These are phyloP conservation scores for Amyelois transitella DNA, from an alignment of 1,140 invertebrate genomes.

Conservation along the genomic window DNA sequence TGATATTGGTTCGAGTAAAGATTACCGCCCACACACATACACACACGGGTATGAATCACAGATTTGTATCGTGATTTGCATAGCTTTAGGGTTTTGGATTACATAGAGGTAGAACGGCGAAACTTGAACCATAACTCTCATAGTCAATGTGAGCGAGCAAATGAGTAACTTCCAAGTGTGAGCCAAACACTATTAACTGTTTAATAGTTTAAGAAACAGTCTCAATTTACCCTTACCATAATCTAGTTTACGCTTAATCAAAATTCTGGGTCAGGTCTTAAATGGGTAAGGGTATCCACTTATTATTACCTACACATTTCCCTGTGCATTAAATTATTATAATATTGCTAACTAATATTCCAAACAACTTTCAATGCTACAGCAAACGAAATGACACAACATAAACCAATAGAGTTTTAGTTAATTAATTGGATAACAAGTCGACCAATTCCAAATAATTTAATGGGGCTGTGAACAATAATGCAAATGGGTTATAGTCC, in stretches of 20 bases:
- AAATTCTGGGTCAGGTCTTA: slow-evolving; percentile 48
- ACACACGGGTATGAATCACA: slow-evolving; percentile 20
- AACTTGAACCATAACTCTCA: slow-evolving; percentile 41
- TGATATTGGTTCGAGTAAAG: neutral
- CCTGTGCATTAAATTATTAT: slow-evolving; percentile 22
- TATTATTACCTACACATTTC: neutral
- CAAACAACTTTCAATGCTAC: neutral
- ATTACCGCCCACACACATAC: slow-evolving; percentile 12
- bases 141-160: slow-evolving; percentile 33
- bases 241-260: slow-evolving; percentile 59
- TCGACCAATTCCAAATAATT: slow-evolving; percentile 1
- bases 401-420: neutral
- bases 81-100: slow-evolving; percentile 31
- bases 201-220: slow-evolving; percentile 56
- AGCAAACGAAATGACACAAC: neutral
- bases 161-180: slow-evolving; percentile 50
- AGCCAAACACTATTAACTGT: slow-evolving; percentile 56
- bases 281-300: slow-evolving; percentile 26
- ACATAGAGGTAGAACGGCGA: slow-evolving; percentile 23
- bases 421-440: slow-evolving; percentile 5
- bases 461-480: slow-evolving; percentile 2
- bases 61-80: slow-evolving; percentile 43
- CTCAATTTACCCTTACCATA: slow-evolving; percentile 43
- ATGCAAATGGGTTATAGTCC: slow-evolving; percentile 1
- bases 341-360: neutral